Evolutionary conservation across 1,140 invertebrate genomes (phyloP).

Genomic region (Ceratoteleas bidentatus): DNA sequence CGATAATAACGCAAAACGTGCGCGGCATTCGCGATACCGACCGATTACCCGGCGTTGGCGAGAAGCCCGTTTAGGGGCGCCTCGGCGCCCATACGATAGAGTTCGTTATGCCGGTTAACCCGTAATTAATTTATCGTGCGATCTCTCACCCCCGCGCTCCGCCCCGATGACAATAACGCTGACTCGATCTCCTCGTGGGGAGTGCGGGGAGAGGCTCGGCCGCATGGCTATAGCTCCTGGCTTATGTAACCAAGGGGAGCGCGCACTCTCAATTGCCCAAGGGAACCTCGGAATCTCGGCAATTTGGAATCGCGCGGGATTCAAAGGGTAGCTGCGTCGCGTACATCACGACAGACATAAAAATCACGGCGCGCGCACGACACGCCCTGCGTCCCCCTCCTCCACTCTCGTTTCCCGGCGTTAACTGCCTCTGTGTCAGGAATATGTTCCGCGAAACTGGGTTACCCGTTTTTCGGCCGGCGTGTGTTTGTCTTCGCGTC

Average conservation of each 20-base stretch:
- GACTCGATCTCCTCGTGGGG: slow-evolving; percentile 58
- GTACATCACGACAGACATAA: slow-evolving; percentile 56
- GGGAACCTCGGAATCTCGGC: slow-evolving; percentile 63
- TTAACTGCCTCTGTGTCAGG: slow-evolving; percentile 37
- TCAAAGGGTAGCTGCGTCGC: slow-evolving; percentile 54
- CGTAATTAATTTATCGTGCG: slow-evolving; percentile 73
- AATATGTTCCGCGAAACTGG: slow-evolving; percentile 48
- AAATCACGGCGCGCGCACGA: slow-evolving; percentile 54
- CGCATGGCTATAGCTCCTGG: slow-evolving; percentile 19
- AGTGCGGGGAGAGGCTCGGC: slow-evolving; percentile 48
- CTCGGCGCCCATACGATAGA: slow-evolving; percentile 41
- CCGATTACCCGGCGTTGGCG: slow-evolving; percentile 36
- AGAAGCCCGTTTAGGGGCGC: slow-evolving; percentile 38
- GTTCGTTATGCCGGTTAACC: slow-evolving; percentile 72
- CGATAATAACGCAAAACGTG: slow-evolving; percentile 59
- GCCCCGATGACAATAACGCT: slow-evolving; percentile 68
- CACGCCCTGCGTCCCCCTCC: neutral
- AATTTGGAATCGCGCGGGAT: slow-evolving; percentile 60
- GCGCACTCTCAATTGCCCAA: slow-evolving; percentile 46
- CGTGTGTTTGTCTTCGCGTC: slow-evolving; percentile 37
- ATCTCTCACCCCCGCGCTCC: slow-evolving; percentile 64
- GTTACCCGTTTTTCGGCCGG: slow-evolving; percentile 34
- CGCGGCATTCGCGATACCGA: slow-evolving; percentile 31
- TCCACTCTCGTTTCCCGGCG: neutral
- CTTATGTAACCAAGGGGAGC: slow-evolving; percentile 56